Conservation (phyloP, 2,888 invertebrate species). For the Camptogramma bilineatum region DNA sequence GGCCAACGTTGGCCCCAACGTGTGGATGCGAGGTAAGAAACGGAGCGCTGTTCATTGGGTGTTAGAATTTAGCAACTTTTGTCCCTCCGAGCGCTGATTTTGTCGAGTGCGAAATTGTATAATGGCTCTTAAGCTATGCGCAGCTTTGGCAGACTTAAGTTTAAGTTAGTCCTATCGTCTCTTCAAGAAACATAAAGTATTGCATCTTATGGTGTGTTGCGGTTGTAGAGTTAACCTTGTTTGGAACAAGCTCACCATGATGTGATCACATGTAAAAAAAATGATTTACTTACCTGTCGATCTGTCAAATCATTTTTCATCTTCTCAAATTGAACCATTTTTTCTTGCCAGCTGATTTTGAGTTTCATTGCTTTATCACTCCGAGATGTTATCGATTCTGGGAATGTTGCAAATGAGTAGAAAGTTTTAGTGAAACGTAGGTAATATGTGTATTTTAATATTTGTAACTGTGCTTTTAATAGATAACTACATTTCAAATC, state of each 20-base stretch:
- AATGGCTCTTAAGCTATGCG: too few species aligned
- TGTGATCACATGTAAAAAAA: neutral
- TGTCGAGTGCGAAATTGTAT: too few species aligned
- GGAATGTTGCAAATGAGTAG: conserved; percentile 13
- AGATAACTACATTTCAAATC: neutral
- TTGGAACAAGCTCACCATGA: neutral
- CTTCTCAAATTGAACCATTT: conserved; percentile 62
- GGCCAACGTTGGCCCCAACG: too few species aligned
- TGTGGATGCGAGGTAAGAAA: too few species aligned
- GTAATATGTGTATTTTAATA: too few species aligned
- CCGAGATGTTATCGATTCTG: conserved; percentile 57
- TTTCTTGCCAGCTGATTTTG: conserved; percentile 65
- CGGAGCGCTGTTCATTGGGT: too few species aligned
- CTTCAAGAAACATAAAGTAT: too few species aligned
- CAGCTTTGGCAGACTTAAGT: too few species aligned
- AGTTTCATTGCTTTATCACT: conserved; percentile 56
- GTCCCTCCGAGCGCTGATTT: too few species aligned
- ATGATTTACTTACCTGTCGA: conserved; percentile 68
- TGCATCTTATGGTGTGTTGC: neutral
- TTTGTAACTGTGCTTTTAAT: too few species aligned
- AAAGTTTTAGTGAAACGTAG: neutral
- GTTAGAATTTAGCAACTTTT: too few species aligned
- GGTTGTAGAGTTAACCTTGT: neutral
- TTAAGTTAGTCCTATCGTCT: too few species aligned
- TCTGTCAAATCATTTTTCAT: conserved; percentile 68